phyloP scores from a whole-genome alignment of 1,140 invertebrate species.

The Microplitis mediator region DNA sequence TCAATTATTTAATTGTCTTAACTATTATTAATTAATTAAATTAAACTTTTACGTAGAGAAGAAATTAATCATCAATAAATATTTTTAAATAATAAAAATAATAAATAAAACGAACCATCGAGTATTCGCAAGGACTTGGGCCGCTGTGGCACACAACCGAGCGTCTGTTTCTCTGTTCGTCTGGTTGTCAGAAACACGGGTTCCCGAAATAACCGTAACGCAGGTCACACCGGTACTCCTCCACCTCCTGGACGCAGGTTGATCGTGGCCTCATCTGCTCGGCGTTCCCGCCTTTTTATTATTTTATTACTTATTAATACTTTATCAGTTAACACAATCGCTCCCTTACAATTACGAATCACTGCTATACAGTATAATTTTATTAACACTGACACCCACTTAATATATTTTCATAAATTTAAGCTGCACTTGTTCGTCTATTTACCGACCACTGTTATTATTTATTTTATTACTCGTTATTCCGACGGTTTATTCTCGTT shows the following conservation, averaged over 20 bases:
- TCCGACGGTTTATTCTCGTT: too few species aligned
- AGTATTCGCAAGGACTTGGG: conserved; percentile 59
- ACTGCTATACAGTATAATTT: too few species aligned
- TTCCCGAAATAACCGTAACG: conserved; percentile 41
- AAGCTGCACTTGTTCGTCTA: neutral
- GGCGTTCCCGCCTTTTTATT: conserved; percentile 32
- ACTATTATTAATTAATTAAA: neutral
- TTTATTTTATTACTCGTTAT: too few species aligned
- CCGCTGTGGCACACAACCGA: conserved; percentile 58
- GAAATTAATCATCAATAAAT: conserved; percentile 23
- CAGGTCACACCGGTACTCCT: conserved; percentile 50
- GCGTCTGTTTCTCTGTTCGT: conserved; percentile 48
- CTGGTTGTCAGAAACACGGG: conserved; percentile 55
- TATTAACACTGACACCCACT: neutral
- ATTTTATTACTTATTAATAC: neutral
- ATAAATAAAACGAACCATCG: conserved; percentile 58
- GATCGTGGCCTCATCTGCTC: conserved; percentile 57
- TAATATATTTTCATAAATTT: neutral
- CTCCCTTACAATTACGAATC: too few species aligned
- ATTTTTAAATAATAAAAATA: conserved; percentile 44
- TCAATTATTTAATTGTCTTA: too few species aligned
- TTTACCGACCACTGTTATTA: neutral
- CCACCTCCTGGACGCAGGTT: conserved; percentile 50
- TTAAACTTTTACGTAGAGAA: conserved; percentile 31
- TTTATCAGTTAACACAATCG: too few species aligned